These are phyloP conservation scores for Caerostris darwini DNA, from an alignment of 1,140 invertebrate genomes.

Conservation along the genomic window DNA sequence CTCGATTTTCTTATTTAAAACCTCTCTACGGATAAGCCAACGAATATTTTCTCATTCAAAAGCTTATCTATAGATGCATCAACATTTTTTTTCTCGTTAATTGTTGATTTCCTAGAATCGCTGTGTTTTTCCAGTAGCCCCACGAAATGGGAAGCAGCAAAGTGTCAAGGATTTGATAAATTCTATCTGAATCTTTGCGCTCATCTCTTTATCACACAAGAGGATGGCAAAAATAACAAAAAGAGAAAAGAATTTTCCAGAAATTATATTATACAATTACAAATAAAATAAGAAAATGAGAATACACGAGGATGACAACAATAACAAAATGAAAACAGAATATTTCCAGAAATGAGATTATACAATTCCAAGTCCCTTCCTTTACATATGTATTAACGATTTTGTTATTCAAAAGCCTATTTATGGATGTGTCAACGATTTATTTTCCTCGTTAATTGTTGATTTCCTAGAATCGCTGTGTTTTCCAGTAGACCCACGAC, in stretches of 20 bases:
- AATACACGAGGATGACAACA: background rate
- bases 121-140: background rate
- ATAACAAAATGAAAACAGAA: background rate
- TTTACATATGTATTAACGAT: background rate
- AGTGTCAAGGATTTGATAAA: background rate
- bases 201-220: background rate
- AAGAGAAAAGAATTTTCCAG: background rate
- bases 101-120: too few relatives aligned
- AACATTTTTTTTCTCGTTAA: too few relatives aligned
- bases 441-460: too few relatives aligned
- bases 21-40: background rate
- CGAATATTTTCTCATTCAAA: background rate
- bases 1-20: background rate
- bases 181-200: background rate
- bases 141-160: background rate
- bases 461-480: too few relatives aligned
- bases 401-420: too few relatives aligned
- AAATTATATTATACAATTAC: background rate
- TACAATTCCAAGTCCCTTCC: background rate
- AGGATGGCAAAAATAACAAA: background rate
- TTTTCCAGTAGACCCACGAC: background rate
- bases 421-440: too few relatives aligned
- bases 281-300: background rate
- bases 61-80: too few relatives aligned
- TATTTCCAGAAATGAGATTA: background rate